Conservation (phyloP, 2,113 vertebrate species). For the Mastomys natalensis region DNA sequence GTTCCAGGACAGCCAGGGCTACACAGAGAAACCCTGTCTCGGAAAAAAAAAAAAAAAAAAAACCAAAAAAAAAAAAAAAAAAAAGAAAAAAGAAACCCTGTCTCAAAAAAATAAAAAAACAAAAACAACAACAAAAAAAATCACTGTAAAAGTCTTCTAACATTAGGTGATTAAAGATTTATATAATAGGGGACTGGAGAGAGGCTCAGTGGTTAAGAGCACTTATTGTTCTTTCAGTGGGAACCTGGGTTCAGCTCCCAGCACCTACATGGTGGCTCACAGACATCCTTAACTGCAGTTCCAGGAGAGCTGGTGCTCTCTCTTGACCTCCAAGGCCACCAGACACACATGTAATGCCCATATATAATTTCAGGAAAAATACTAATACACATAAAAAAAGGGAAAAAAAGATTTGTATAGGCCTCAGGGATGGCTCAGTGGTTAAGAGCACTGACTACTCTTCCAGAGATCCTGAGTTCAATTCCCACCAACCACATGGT, state of each 20-base stretch:
- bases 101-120: too few species aligned
- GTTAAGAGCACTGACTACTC: too few species aligned
- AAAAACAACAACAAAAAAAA: too few species aligned
- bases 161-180: not conserved
- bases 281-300: not conserved
- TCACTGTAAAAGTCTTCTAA: constrained; percentile 27
- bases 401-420: not conserved
- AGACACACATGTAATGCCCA: not conserved
- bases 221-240: not conserved
- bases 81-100: too few species aligned
- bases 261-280: not conserved
- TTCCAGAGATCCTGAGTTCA: too few species aligned
- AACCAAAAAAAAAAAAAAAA: too few species aligned
- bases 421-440: too few species aligned
- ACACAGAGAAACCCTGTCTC: too few species aligned
- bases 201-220: not conserved
- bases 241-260: not conserved
- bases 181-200: not conserved
- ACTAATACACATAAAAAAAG: not conserved
- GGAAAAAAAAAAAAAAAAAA: too few species aligned
- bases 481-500: too few species aligned
- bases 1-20: too few species aligned
- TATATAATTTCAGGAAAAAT: not conserved
- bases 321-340: not conserved
- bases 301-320: not conserved